Evolutionary conservation across 2,888 invertebrate genomes (phyloP), one percentile per base, ranked within the genome.

Genomic region (Ellobium chinense): DNA sequence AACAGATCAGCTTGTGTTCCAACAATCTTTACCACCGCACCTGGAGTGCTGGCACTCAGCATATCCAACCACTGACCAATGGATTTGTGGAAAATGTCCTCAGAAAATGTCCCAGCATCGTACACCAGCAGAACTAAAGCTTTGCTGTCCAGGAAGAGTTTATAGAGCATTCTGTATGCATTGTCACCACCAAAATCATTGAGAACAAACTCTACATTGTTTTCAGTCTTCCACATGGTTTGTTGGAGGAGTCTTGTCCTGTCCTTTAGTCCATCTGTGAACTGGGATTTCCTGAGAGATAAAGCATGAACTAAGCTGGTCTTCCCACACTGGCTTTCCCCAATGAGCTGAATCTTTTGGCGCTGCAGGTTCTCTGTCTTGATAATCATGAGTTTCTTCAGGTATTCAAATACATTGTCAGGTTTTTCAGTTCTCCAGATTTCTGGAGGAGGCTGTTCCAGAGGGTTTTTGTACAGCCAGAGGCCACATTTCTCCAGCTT

Each of bases 391-490:
- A 90, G 84, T 72, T 88, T 88, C 80, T 88, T 90, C 54, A 92
- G 86, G 82, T 91, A 91, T 34, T 87, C 87, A 84, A 89, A 92
- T 63, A 92, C 91, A 65, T 89, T 87, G 31, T 88, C 85, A 7
- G 91, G 89, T 37, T 89, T 85, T 27, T 89, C 89, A 0, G 91
- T 91, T 77, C 91, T 89, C 93, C 93, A 93, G 4, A 93, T 85
- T 62, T 91, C 88, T 63, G 89, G 89, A 37, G 92, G 93, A 18
- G 92, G 92, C 60, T 87, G 87, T 36, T 85, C 89, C 37, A 93
- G 84, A 12, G 92, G 92, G 79, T 93, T 93, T 74, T 89, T 89
- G 85, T 92, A 90, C 66, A 93, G 85, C 92, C 93, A 93, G 68
- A 93, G 85, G 3, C 93, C 93, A 83, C 86, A 77, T 80, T 91